Base-by-base conservation (phyloP, 1,140 invertebrate genomes). In the Megathymus violae region DNA sequence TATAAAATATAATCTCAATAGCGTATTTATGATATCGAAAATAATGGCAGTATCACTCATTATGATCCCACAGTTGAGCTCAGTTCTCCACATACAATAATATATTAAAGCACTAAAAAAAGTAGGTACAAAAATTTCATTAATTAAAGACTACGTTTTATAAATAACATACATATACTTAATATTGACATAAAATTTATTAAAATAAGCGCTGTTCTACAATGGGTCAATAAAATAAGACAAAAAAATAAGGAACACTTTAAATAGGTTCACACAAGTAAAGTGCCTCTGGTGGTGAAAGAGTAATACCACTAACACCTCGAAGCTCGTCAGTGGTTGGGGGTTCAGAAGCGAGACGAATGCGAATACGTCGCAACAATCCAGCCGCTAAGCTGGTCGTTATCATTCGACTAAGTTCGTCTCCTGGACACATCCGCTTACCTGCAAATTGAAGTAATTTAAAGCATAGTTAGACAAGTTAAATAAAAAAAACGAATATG, bases 371-470 rank as follows among this genome's bases (percentile, higher is more conserved):
- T 4, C 94, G 92, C 0, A 98, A 64, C 9, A 97, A 91, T 13
- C 93, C 90, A 0, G 93, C 92, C 89, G 43, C 93, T 85, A 83
- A 94, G 94, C 3, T 97, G 77, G 64, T 95, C 94, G 46, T 96
- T 48, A 96, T 86, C 94, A 96, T 96, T 62, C 92, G 92, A 0
- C 96, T 96, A 31, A 98, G 80, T 73, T 97, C 96, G 65, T 98
- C 97, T 3, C 97, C 97, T 0, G 97, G 93, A 84, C 97, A 98
- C 91, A 96, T 94, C 25, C 96, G 92, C 80, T 97, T 96, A 36
- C 97, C 96, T 97, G 67, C 19, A 62, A 90, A 89, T 68, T 6
- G 19, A 48, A 38, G 43, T 22, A 58, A 41, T 13, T 19, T 17
- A 13, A 40, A 36, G 36, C 13, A 7, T 46, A 4, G 2, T 17